Percentiles rank a stretch among this genome's conserved stretches.
These are phyloP conservation scores for Physeter macrocephalus DNA, from an alignment of 2,113 vertebrate genomes.

Conservation along the genomic window DNA sequence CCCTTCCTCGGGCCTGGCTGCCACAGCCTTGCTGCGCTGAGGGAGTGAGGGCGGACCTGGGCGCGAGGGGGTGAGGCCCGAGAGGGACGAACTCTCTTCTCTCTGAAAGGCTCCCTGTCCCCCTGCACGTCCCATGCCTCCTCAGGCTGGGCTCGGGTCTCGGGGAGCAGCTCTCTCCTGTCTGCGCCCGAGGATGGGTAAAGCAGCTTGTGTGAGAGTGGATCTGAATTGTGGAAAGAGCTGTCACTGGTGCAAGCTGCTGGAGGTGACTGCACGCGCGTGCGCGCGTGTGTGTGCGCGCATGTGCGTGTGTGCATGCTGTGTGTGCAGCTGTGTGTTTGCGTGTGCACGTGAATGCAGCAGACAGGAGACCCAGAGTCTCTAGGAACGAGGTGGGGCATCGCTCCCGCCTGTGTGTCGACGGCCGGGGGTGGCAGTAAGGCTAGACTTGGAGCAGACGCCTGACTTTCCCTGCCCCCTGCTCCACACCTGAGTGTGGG, in stretches of 20 bases:
- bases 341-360: not conserved
- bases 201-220: not conserved
- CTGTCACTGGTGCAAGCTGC: not conserved
- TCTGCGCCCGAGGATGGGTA: not conserved
- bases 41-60: not conserved
- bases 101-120: not conserved
- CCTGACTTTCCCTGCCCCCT: not conserved
- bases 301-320: too few species aligned
- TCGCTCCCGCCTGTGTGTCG: not conserved
- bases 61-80: not conserved
- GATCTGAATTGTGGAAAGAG: conserved; percentile 11
- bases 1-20: not conserved
- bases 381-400: not conserved
- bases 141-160: not conserved
- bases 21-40: not conserved
- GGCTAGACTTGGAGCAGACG: not conserved
- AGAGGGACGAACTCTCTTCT: not conserved
- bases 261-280: not conserved
- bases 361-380: not conserved
- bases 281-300: not conserved
- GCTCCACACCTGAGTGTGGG: not conserved
- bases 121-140: not conserved
- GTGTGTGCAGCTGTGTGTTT: not conserved
- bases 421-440: not conserved
- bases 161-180: not conserved